Evolutionary conservation across 2,797 vertebrate genomes (phyloP).

Genomic region (Channallabes apus): DNA sequence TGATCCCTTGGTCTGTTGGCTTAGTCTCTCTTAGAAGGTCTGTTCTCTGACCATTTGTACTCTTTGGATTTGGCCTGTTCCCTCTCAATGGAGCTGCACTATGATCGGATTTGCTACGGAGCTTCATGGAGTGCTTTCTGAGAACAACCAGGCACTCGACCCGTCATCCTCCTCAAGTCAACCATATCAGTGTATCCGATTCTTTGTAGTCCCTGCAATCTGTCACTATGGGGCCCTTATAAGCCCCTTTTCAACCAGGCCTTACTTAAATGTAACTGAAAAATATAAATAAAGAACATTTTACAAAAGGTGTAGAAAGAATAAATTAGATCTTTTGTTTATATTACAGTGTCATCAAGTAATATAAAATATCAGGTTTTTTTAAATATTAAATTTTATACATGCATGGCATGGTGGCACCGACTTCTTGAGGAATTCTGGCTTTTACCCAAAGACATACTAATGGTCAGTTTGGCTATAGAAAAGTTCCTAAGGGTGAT

Average conservation of each 20-base stretch:
- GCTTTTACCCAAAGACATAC: no score
- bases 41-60: slow-evolving; percentile 38
- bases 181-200: slow-evolving; percentile 48
- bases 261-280: slow-evolving; percentile 4
- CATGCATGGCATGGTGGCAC: not conserved
- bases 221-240: slow-evolving; percentile 44
- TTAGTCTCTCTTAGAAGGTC: slow-evolving; percentile 27
- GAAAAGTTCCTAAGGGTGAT: not conserved
- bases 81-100: slow-evolving; percentile 40
- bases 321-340: not conserved
- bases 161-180: slow-evolving; percentile 50
- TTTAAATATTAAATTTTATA: not conserved
- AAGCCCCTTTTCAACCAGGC: slow-evolving; percentile 31
- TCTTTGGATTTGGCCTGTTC: slow-evolving; percentile 28
- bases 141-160: slow-evolving; percentile 53
- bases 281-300: not conserved
- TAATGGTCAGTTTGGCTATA: not conserved
- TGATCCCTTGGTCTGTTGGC: slow-evolving; percentile 30
- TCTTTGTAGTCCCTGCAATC: slow-evolving; percentile 51
- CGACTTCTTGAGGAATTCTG: not conserved
- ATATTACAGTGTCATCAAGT: not conserved
- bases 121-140: slow-evolving; percentile 48
- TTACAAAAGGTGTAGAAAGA: not conserved
- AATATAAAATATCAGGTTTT: not conserved
- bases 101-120: slow-evolving; percentile 44